Evolutionary conservation across 2,888 invertebrate species (phyloP), one percentile per base, ranked within the genome.

Genomic region (Troides helena): DNA sequence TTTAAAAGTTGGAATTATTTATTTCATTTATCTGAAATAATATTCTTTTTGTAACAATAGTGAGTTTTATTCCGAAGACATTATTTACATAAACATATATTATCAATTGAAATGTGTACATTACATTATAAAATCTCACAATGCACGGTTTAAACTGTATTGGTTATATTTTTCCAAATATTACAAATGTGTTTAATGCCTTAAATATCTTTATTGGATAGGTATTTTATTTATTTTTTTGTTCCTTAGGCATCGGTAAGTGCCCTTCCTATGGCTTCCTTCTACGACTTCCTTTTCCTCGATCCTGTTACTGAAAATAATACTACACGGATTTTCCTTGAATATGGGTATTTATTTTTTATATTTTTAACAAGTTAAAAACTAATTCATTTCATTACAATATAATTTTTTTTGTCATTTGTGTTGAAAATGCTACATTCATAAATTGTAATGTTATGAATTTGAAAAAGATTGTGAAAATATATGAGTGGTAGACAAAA

Each of bases 191-290:
- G 60, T 60, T n/a, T 60, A 18, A 60, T 30, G 36, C 36, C 21
- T 62, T 62, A 21, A 62, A 21, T 62, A 43, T 62, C 43, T 39
- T 23, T 61, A 17, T 59, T 30, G 10, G 3, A 46, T 12, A 36
- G 39, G 61, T 43, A 60, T 62, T 64, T 65, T 60, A 61, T 77
- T 75, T 69, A 76, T 77, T 80, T 83, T 85, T 76, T 77, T 85
- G 21, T 67, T 62, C 23, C 83, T 43, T 89, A 90, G 89, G 82
- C 64, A 62, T 77, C 79, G 87, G 90, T 91, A 90, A 90, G 89
- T 88, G 82, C 70, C 71, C 74, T 76, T 74, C 76, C 73, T 75
- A 74, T 74, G 74, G 73, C 70, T 39, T 30, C 62, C 62, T 62
- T 21, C 66, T 43, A 39, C 74, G 70, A 71, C 72, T 74, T 71